phyloP scores from a whole-genome alignment of 2,888 invertebrate species.

The Stenolophus ochropezus region DNA sequence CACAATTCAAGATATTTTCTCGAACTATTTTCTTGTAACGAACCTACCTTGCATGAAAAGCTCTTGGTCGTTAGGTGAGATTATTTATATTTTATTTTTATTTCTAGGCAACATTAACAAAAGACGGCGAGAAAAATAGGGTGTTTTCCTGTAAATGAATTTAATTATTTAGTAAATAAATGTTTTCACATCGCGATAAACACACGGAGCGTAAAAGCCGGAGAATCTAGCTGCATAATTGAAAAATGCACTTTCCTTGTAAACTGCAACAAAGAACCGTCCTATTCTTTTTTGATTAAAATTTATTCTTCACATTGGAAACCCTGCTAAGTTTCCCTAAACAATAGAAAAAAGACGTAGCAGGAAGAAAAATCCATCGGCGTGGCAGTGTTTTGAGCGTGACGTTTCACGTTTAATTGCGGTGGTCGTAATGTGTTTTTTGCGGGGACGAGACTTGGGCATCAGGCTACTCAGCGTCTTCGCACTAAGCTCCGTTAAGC shows the following conservation, averaged over 20 bases:
- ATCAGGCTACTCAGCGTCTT: constrained; percentile 53
- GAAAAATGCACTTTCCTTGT: constrained; percentile 46
- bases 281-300: constrained; percentile 15
- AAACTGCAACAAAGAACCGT: constrained; percentile 3
- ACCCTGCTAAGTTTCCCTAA: not conserved
- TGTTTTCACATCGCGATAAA: not conserved
- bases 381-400: constrained; percentile 33
- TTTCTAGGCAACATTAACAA: no score
- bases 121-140: not conserved
- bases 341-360: constrained; percentile 32
- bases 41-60: no score
- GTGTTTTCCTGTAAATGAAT: not conserved
- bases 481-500: constrained; percentile 54
- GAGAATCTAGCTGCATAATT: not conserved
- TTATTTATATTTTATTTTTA: no score
- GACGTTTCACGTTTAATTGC: constrained; percentile 56
- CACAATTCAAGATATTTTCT: no score
- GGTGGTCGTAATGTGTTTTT: constrained; percentile 55
- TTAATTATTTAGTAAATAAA: not conserved
- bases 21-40: no score
- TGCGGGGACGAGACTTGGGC: constrained; percentile 4
- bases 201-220: not conserved
- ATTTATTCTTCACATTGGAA: constrained; percentile 30
- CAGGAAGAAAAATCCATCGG: constrained; percentile 41
- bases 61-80: no score